These are phyloP conservation scores for Atractosteus spatula DNA, from an alignment of 2,113 vertebrate genomes.

Conservation along the genomic window DNA sequence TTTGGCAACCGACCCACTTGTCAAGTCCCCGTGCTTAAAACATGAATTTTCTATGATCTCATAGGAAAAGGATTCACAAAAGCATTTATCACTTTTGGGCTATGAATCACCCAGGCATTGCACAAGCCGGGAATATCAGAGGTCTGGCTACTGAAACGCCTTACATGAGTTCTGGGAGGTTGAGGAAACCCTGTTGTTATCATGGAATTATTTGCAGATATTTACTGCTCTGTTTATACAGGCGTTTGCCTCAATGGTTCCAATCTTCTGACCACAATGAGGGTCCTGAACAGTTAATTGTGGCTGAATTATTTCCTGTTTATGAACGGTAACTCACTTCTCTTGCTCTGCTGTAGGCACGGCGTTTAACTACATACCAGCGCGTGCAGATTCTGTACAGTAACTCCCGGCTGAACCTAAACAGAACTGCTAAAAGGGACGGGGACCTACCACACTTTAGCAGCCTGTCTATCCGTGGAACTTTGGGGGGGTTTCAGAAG, in stretches of 20 bases:
- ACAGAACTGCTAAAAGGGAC: too few species aligned
- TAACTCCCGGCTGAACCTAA: background rate
- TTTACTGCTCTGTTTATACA: background rate
- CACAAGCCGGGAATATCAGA: background rate
- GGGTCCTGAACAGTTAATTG: slow-evolving; percentile 12
- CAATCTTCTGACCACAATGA: slow-evolving; percentile 16
- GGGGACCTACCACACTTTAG: too few species aligned
- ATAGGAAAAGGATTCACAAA: background rate
- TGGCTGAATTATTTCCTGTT: slow-evolving; percentile 22
- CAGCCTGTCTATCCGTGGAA: too few species aligned
- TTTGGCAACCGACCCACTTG: too few species aligned
- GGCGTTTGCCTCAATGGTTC: slow-evolving; percentile 10
- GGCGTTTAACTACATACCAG: too few species aligned
- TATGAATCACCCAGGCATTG: background rate
- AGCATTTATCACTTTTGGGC: background rate
- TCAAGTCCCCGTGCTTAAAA: too few species aligned
- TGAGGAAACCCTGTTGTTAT: background rate
- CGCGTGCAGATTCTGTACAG: too few species aligned
- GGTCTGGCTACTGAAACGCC: background rate
- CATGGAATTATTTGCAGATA: background rate
- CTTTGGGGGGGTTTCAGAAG: too few species aligned
- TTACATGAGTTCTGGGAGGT: background rate
- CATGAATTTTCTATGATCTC: slow-evolving; percentile 24
- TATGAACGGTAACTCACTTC: slow-evolving; percentile 20
- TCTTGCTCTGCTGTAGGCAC: too few species aligned